Evolutionary conservation across 2,888 invertebrate genomes (phyloP), one percentile per base, ranked within the genome.

Genomic region (Slavum lentiscoides): DNA sequence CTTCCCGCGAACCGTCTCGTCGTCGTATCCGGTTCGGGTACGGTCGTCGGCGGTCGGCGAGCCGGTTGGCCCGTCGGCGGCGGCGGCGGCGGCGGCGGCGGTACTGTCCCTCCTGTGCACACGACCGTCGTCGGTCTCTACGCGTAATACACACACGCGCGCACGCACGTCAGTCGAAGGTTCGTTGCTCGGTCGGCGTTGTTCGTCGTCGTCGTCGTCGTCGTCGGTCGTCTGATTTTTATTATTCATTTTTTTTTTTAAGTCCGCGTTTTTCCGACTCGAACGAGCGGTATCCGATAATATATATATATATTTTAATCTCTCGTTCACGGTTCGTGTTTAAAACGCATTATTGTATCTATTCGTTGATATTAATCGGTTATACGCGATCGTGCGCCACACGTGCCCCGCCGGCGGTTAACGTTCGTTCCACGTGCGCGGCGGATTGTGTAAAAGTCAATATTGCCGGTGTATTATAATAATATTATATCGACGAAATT

Each of bases 121-220:
- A 64, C 77, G 49, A 2, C 49, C 43, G 43, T 43, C 43, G 7
- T 11, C 11, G 77, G 37, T 30, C 30, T 30, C 70, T 69, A 69
- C 43, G 43, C 11, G 9, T 43, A 43, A 43, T 55, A 55, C 70
- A 77, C 70, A 68, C 77, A 77, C 70, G 61, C 77, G 53, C 74
- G 64, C 74, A 55, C 69, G 77, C 62, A 70, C 77, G 80, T 70
- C 80, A 80, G 80, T 80, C 80, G 80, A 66, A 80, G 72, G 80
- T 80, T 80, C 80, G 80, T 72, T 72, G 80, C 70, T 80, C 72
- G 80, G 64, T 72, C 77, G 77, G 62, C 39, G 49, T 15, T 55
- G 77, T 72, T 23, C 70, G 70, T 64, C 55, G 64, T 76, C 58
- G 73, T 23, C 43, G 30, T 30, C 61, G 49, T 49, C 49, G 49